A percentile compares a stretch with the other conserved stretches of the same genome.
These are phyloP conservation scores for Brassicogethes aeneus DNA, from an alignment of 2,888 invertebrate genomes.

Conservation along the genomic window DNA sequence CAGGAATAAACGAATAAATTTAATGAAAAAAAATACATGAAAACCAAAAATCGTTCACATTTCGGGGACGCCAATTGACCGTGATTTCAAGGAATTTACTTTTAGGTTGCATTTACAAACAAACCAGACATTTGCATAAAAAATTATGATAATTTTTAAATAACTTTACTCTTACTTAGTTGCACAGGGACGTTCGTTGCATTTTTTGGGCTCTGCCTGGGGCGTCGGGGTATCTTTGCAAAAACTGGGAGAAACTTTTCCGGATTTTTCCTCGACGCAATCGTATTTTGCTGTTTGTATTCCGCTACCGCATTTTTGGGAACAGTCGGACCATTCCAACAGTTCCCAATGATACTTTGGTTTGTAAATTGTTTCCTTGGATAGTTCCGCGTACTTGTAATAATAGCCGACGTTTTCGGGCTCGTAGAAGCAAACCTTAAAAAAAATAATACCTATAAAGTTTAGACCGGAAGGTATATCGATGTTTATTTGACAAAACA, in stretches of 20 bases:
- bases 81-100: too few species aligned
- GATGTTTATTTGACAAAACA: too few species aligned
- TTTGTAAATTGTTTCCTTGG: slow-evolving; percentile 43
- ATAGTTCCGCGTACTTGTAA: slow-evolving; percentile 52
- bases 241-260: slow-evolving; percentile 49
- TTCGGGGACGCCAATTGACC: too few species aligned
- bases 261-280: slow-evolving; percentile 54
- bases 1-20: too few species aligned
- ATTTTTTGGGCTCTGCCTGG: slow-evolving; percentile 36
- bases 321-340: slow-evolving; percentile 54
- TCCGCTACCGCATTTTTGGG: slow-evolving; percentile 55
- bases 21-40: too few species aligned
- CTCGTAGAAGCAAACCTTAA: slow-evolving; percentile 36
- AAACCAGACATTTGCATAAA: too few species aligned
- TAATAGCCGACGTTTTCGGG: slow-evolving; percentile 49
- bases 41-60: too few species aligned
- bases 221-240: slow-evolving; percentile 42
- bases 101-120: too few species aligned
- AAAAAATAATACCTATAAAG: not conserved
- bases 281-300: slow-evolving; percentile 43
- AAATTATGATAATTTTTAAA: too few species aligned
- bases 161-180: slow-evolving; percentile 43
- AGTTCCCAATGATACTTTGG: slow-evolving; percentile 55
- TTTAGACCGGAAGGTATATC: too few species aligned
- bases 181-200: slow-evolving; percentile 43